Evolutionary conservation across 2,113 vertebrate species (phyloP).

Genomic region (Argyrosomus japonicus): DNA sequence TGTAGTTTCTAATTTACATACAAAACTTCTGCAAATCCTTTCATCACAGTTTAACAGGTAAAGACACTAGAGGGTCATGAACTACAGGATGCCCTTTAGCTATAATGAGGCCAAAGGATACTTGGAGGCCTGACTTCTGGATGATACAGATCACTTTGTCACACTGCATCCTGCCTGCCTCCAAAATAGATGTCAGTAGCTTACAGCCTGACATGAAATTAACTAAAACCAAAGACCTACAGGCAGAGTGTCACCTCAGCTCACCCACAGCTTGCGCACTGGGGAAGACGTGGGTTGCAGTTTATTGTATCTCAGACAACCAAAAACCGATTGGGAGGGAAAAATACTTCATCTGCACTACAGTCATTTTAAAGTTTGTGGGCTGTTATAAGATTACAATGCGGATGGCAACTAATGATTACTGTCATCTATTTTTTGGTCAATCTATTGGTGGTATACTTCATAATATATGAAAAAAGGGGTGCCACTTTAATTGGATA

Average conservation of each 20-base stretch:
- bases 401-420: background rate
- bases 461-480: background rate
- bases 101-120: constrained; percentile 26
- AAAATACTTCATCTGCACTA: background rate
- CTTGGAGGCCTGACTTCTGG: constrained; percentile 21
- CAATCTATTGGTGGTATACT: background rate
- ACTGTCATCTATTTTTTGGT: background rate
- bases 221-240: constrained; percentile 33
- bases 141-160: constrained; percentile 34
- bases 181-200: constrained; percentile 25
- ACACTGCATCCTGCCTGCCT: constrained; percentile 3
- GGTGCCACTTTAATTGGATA: too few relatives aligned
- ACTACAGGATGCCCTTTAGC: background rate
- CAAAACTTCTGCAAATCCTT: background rate
- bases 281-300: background rate
- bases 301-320: background rate
- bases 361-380: background rate
- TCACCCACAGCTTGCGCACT: background rate
- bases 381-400: background rate
- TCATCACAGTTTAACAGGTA: constrained; percentile 12
- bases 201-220: constrained; percentile 26
- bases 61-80: constrained; percentile 9
- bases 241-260: constrained; percentile 28
- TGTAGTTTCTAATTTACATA: background rate
- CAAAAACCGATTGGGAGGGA: background rate